Conservation (phyloP, 2,113 vertebrate genomes). For the Pangasianodon gigas region DNA sequence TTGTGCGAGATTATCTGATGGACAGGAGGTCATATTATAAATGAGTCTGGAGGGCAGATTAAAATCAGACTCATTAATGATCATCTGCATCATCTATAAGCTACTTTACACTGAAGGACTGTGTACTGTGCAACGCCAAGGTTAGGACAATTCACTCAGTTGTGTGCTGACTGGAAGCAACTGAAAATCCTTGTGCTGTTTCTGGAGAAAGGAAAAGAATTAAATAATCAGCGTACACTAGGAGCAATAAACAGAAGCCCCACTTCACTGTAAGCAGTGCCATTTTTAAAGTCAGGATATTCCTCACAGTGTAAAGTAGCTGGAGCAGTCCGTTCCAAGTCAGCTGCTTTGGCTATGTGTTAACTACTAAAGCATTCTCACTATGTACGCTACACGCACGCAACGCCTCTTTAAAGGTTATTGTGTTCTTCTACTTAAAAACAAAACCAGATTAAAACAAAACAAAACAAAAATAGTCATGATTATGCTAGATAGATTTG, state of each 20-base stretch:
- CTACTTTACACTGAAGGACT: conserved; percentile 34
- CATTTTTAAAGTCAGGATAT: conserved; percentile 1
- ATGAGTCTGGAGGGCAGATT: conserved; percentile 34
- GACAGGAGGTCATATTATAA: conserved; percentile 33
- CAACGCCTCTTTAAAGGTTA: neutral
- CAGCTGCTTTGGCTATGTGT: too few relatives aligned
- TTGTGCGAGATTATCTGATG: conserved; percentile 19
- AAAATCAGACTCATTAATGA: conserved; percentile 16
- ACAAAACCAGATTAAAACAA: neutral
- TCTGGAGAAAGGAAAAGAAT: neutral
- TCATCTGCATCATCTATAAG: conserved; percentile 41
- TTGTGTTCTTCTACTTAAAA: neutral
- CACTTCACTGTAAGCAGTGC: neutral
- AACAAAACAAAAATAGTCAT: neutral
- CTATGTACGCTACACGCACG: neutral
- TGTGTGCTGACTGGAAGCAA: neutral
- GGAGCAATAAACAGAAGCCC: neutral
- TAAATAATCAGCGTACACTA: too few relatives aligned
- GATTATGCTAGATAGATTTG: neutral
- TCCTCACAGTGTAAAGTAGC: neutral
- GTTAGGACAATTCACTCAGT: neutral
- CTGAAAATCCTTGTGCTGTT: neutral
- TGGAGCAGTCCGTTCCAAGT: neutral
- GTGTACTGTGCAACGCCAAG: neutral
- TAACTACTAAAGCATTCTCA: neutral